Conservation (phyloP, 2,797 vertebrate species). For the Peromyscus attwateri region DNA sequence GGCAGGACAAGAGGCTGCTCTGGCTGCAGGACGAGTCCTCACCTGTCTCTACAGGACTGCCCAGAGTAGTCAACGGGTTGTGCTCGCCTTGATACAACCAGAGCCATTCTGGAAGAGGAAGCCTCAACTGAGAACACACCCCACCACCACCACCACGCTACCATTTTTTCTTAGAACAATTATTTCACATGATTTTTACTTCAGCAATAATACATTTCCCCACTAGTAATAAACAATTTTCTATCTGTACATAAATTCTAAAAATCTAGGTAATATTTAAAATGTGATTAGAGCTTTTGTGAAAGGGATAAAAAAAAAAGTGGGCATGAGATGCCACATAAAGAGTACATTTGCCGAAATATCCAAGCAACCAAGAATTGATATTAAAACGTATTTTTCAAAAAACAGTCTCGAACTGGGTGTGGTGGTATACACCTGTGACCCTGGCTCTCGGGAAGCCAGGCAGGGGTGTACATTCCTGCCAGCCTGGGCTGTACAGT, state of each 20-base stretch:
- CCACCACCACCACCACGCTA: background rate
- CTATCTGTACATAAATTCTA: constrained; percentile 38
- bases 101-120: background rate
- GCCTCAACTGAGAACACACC: background rate
- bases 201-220: constrained; percentile 18
- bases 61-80: background rate
- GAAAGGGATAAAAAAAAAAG: constrained; percentile 33
- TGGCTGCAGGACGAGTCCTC: background rate
- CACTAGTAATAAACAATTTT: constrained; percentile 43
- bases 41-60: background rate
- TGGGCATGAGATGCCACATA: background rate
- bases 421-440: background rate
- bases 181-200: constrained; percentile 49
- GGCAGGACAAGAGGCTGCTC: background rate
- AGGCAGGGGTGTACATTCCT: background rate
- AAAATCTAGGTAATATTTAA: constrained; percentile 39
- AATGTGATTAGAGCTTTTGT: background rate
- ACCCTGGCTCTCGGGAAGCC: background rate
- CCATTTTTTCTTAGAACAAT: constrained; percentile 40
- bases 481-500: background rate
- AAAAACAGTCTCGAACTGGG: background rate
- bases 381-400: constrained; percentile 24
- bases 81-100: background rate
- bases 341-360: background rate
- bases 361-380: constrained; percentile 27